Evolutionary conservation across 2,888 invertebrate species (phyloP), one percentile per base, ranked within the genome.

Genomic region (Calliscelio sp.): DNA sequence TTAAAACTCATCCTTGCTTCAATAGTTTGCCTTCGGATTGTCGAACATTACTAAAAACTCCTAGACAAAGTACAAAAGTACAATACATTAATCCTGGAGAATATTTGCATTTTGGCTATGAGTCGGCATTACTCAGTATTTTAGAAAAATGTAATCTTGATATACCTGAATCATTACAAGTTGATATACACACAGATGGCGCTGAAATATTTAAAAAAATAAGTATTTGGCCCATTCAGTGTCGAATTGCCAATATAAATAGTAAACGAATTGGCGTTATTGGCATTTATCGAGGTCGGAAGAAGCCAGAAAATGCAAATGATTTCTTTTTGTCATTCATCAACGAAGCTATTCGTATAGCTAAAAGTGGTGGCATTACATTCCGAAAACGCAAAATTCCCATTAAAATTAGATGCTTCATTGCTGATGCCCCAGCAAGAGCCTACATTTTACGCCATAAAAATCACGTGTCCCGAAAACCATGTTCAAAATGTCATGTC

Each of bases 341-440:
- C 22, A 10, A 68, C 38, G 53, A 68, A 53, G 8, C 18, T 1
- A 5, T 14, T 28, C 5, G 35, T 49, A 66, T 66, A 3, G 4
- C 4, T 0, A 1, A 20, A n/a, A 49, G 32, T 44, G 49, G 65
- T 22, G 65, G 65, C 0, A 66, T 65, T 46, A 6, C 14, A 28
- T 16, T 51, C 3, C 10, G 24, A 16, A 11, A 18, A n/a, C 38
- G 44, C 49, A 51, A 66, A 51, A 35, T 68, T 25, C 51, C 4
- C 16, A 20, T 68, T 10, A 18, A 41, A 70, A 14, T 70, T 18
- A 38, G 70, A 5, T 53, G 41, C 20, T 70, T 70, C 24, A 55
- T 70, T 14, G 70, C 55, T 25, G 70, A 70, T 28, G 70, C 55
- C 25, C 41, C 28, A 18, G 70, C 70, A 20, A 70, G 70, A 20